phyloP scores from a whole-genome alignment of 2,888 invertebrate genomes.

The Malthinus seriepunctatus region DNA sequence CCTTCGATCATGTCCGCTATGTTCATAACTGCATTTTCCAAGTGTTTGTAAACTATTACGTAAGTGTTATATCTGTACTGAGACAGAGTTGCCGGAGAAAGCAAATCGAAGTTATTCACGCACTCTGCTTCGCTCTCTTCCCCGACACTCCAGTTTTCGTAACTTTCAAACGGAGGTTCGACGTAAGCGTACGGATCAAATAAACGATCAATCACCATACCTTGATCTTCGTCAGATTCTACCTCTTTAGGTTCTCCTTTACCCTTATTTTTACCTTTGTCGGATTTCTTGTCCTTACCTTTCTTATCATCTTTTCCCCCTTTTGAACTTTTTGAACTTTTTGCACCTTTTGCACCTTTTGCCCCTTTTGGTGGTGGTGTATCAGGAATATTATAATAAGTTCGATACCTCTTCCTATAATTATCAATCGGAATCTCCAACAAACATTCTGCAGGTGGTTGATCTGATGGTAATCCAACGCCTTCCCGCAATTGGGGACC shows the following conservation, averaged over 20 bases:
- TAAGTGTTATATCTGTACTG: constrained; percentile 25
- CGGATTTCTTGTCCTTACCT: constrained; percentile 12
- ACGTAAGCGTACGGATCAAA: constrained; percentile 22
- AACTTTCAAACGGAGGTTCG: not conserved
- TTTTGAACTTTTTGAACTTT: not conserved
- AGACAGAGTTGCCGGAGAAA: constrained; percentile 1
- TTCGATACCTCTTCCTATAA: constrained; percentile 21
- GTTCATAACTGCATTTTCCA: constrained; percentile 22
- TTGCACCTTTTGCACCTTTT: constrained; percentile 8
- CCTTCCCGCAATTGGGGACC: constrained; percentile 5
- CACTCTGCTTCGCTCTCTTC: not conserved
- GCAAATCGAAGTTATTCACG: not conserved
- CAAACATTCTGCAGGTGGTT: constrained; percentile 29
- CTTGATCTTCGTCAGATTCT: constrained; percentile 17
- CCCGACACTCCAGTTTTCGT: not conserved
- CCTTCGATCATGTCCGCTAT: constrained; percentile 31
- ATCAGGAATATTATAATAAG: constrained; percentile 29
- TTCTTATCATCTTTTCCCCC: constrained; percentile 18
- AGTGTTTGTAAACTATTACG: constrained; percentile 25
- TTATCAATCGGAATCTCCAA: constrained; percentile 29
- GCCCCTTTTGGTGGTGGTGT: constrained; percentile 1
- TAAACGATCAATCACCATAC: constrained; percentile 12
- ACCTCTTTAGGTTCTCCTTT: constrained; percentile 9
- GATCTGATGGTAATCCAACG: not conserved
- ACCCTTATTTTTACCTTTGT: constrained; percentile 16